Base-by-base conservation (phyloP, 2,888 invertebrate species). In the Lobophora halterata region DNA sequence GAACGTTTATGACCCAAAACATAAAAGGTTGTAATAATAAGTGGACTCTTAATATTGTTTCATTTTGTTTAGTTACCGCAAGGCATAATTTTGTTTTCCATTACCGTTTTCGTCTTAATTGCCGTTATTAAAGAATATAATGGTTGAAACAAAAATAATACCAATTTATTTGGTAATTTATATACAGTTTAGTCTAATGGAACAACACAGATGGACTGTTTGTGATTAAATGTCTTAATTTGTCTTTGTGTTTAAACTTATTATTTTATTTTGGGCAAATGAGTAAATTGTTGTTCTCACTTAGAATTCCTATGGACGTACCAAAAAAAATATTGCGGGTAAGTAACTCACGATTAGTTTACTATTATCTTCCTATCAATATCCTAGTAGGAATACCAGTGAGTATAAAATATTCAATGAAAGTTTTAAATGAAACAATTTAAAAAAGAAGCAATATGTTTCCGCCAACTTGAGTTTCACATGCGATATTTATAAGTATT, bases 1-100 rank as follows among this genome's bases (percentile, higher is more conserved):
- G 43, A 33, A 35, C 40, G 43, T 34, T 28, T 19, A 32, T 9
- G 24, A 31, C 21, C 18, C 20, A 18, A 26, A 31, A 31, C 38
- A 39, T 44, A 37, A 51, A 47, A 43, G 42, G 35, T 23, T 35
- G 31, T 25, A 30, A 47, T 49, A 49, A 54, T 48, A 44, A 42
- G 44, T 32, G 34, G 38, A 46, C 43, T 43, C 40, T 54, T 55
- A 37, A 43, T 47, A 45, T 38, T 49, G 50, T 52, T 37, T 52
- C 49, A 50, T 56, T 59, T 53, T 51, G 48, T 55, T 47, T 46
- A 48, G 55, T 61, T 55, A 59, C 57, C 59, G 55, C 48, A 54
- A 56, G 57, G 54, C 59, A 60, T 67, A 59, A 65, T 65, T 64
- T 62, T 55, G 65, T 68, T 69, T 64, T 64, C 68, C 68, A 68